Evolutionary conservation across 2,888 invertebrate species (phyloP), one percentile per base, ranked within the genome.

Genomic region (Acronicta leporina): DNA sequence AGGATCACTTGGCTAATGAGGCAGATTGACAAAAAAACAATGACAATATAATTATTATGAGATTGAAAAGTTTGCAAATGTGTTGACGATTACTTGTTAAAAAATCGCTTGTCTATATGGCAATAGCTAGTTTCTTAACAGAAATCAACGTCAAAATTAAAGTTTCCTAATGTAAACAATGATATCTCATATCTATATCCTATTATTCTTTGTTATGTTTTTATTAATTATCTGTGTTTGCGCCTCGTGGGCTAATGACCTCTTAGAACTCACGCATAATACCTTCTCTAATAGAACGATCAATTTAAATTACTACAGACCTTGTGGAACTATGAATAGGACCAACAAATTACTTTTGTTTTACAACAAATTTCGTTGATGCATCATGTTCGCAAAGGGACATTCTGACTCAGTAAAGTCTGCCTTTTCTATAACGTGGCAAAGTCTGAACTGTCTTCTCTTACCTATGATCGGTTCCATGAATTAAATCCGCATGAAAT

Each of bases 191-290:
- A 44, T 44, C 44, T 20, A 6, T 20, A 43, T 20, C 5, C 13
- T 43, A 27, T 53, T 25, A 14, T 44, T 38, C 38, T 49, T 38
- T 45, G n/a, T n/a, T 13, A 9, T 2, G 8, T 16, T 25, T 44
- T 33, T 45, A 43, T 49, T n/a, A 33, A 62, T 54, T 53, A 51
- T 62, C 38, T 43, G 9, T 9, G 6, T 0, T 8, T 8, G 15
- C 20, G 9, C 33, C 42, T 35, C 6, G 7, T 14, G 42, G 50
- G 63, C 14, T 46, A 44, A 51, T 68, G 63, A 66, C 50, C 63
- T 55, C 35, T 30, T 9, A 13, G n/a, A 49, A 47, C 40, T 50
- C 13, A 63, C 63, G 49, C 42, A n/a, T 38, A 7, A 5, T 41
- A 35, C 6, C 25, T 38, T 38, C 6, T n/a, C 2, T n/a, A 38